Base-by-base conservation (phyloP, 1,140 invertebrate species). In the Pteromalus puparum region DNA sequence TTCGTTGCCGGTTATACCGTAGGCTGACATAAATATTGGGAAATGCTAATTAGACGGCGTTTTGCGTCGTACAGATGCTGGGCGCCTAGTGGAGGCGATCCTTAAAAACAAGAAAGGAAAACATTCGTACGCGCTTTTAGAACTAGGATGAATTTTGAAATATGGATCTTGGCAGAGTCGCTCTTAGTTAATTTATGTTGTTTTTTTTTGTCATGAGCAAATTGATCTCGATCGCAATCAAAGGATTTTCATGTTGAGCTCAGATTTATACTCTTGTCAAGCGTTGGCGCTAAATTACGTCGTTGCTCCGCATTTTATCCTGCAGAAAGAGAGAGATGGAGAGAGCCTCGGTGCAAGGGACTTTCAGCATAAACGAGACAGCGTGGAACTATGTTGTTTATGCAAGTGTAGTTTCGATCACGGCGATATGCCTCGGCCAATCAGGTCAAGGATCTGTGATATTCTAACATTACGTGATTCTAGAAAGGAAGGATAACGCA, bases 361-460 rank as follows among this genome's bases (percentile, higher is more conserved):
- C 81, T 82, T 82, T 61, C 67, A 72, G 42, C 78, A 48, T 61
- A 42, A 76, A 42, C 21, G 61, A 82, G 70, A 85, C 84, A 76
- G 79, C 79, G 61, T 85, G 78, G 61, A 85, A 70, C 77, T 85
- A 76, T 76, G 83, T 81, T 81, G 74, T 85, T 85, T 85, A 85
- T 85, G 84, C 79, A 85, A 82, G 84, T 85, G 73, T 82, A 85
- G 84, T 85, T 85, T 85, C 84, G 79, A 85, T 85, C 84, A 70
- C 38, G 30, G 53, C 46, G 46, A 70, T 30, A 81, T 24, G 61
- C 30, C 18, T 2, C 79, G 73, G 38, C 65, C 79, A 85, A 85
- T 85, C 84, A 79, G 84, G 84, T 85, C 84, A 85, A 85, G 84
- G 84, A 85, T 85, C 84, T 74, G 46, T 65, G 79, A 70, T 81